Conservation (phyloP, 2,888 invertebrate genomes). For the Rhyacophila evoluta region DNA sequence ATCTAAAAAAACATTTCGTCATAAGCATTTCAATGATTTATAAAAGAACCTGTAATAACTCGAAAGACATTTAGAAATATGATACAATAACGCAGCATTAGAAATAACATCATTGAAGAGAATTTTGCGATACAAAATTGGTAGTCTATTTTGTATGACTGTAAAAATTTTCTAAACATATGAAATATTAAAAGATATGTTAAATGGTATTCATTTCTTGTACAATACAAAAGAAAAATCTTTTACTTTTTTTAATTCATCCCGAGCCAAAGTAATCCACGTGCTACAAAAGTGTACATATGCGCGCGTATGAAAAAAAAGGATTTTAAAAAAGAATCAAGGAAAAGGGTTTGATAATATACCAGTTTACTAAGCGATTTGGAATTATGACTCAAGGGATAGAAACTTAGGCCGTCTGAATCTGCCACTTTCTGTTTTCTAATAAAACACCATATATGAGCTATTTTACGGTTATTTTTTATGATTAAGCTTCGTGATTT, state of each 20-base stretch:
- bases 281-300: background rate
- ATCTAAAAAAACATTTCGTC: no score
- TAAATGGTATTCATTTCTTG: background rate
- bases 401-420: slow-evolving; percentile 20
- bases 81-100: no score
- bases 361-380: slow-evolving; percentile 40
- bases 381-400: slow-evolving; percentile 38
- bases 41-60: no score
- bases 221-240: background rate
- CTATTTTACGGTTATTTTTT: slow-evolving; percentile 41
- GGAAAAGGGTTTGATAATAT: slow-evolving; percentile 34
- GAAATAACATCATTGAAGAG: no score
- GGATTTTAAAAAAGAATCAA: background rate
- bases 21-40: no score
- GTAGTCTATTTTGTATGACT: no score
- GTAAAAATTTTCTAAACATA: no score
- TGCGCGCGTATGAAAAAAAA: background rate
- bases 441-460: slow-evolving; percentile 35
- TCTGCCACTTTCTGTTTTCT: slow-evolving; percentile 17
- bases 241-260: background rate
- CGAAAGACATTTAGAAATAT: no score
- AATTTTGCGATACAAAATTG: no score
- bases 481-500: slow-evolving; percentile 31
- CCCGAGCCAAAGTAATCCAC: background rate
- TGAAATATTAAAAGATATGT: no score